Percentiles rank a stretch among this genome's conserved stretches.
phyloP scores from a whole-genome alignment of 2,888 invertebrate species.

The Caradrina clavipalpis region DNA sequence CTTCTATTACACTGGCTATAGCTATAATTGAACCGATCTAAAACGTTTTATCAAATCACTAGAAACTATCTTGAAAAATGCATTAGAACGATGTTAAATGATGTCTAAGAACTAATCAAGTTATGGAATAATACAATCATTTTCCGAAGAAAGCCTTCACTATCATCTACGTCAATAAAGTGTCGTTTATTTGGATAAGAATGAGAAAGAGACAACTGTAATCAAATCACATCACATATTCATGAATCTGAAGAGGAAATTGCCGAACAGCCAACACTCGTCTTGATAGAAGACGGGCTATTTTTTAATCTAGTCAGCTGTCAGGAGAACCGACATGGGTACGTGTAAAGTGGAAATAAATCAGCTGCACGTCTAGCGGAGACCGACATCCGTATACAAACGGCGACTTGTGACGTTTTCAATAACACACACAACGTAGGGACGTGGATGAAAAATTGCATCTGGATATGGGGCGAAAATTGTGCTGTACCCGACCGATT shows the following conservation, averaged over 20 bases:
- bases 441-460: slow-evolving; percentile 5
- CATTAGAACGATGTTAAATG: background rate
- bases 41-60: slow-evolving; percentile 19
- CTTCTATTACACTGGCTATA: slow-evolving; percentile 7
- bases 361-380: slow-evolving; percentile 52
- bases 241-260: slow-evolving; percentile 31
- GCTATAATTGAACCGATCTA: slow-evolving; percentile 6
- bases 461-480: slow-evolving; percentile 1
- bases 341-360: slow-evolving; percentile 55
- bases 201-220: slow-evolving; percentile 11
- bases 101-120: background rate
- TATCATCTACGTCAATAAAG: slow-evolving; percentile 22
- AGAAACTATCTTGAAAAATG: background rate
- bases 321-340: slow-evolving; percentile 49
- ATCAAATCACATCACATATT: slow-evolving; percentile 41
- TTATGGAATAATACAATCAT: background rate
- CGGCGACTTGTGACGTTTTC: slow-evolving; percentile 34
- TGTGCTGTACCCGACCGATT: background rate
- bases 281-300: slow-evolving; percentile 41
- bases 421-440: slow-evolving; percentile 12
- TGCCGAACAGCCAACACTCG: slow-evolving; percentile 24
- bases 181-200: background rate
- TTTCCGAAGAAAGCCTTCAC: background rate
- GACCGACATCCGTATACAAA: slow-evolving; percentile 53
- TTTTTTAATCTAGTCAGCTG: slow-evolving; percentile 58